phyloP scores from a whole-genome alignment of 2,888 invertebrate genomes.

The Idaea aversata region DNA sequence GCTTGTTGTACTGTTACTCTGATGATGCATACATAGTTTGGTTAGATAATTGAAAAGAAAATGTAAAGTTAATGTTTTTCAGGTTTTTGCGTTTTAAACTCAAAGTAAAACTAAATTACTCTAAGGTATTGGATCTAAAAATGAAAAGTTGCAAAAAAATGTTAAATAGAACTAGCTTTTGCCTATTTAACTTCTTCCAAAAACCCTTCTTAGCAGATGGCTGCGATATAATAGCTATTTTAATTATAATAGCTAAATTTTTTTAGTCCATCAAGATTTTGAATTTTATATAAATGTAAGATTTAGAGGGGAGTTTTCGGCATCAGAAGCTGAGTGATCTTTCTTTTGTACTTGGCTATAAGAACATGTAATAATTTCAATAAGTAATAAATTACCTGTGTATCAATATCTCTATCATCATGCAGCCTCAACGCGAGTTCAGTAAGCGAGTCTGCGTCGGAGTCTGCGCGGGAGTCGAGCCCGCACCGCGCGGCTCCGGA shows the following conservation, averaged over 20 bases:
- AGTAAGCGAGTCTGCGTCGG: conserved; percentile 50
- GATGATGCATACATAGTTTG: conserved; percentile 5
- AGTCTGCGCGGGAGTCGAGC: conserved; percentile 28
- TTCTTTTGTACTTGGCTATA: not conserved
- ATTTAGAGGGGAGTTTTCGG: not conserved
- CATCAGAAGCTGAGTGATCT: not conserved
- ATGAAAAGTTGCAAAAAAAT: too few species aligned
- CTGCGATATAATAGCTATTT: too few species aligned
- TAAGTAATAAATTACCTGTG: conserved; percentile 20
- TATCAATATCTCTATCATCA: conserved; percentile 43
- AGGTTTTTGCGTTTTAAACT: too few species aligned
- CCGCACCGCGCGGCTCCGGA: conserved; percentile 12
- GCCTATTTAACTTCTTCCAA: too few species aligned
- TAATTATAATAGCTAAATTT: not conserved
- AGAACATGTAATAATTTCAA: not conserved
- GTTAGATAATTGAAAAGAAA: not conserved
- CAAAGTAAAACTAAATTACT: too few species aligned
- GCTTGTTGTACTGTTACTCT: conserved; percentile 33
- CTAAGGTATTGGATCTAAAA: too few species aligned
- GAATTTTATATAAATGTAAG: not conserved
- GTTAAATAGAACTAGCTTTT: too few species aligned
- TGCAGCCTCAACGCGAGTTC: conserved; percentile 46
- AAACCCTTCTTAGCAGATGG: too few species aligned
- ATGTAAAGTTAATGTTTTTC: too few species aligned
- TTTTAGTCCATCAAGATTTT: not conserved